phyloP scores from a whole-genome alignment of 92 coral and sea anemone species.

The Heteractis magnifica region DNA sequence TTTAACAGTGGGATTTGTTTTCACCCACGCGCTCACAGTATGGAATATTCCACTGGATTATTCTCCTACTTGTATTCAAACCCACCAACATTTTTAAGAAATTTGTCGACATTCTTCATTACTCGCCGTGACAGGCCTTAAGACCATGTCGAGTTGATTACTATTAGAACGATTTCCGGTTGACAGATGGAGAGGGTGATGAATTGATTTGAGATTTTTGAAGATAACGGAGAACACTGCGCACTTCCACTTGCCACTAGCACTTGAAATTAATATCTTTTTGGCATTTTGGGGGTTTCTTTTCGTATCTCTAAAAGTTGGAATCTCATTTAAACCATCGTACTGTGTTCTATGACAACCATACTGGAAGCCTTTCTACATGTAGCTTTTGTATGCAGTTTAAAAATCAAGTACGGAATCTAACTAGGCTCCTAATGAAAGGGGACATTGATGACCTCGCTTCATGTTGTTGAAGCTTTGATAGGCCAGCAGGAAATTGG shows the following conservation, averaged over 20 bases:
- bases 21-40: conserved; percentile 5
- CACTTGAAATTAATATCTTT: background rate
- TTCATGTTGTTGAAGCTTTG: background rate
- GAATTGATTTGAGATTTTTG: background rate
- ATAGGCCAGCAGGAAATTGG: background rate
- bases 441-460: background rate
- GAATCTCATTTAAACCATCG: background rate
- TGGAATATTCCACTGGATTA: background rate
- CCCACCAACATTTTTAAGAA: background rate
- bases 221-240: background rate
- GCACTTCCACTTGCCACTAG: background rate
- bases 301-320: background rate
- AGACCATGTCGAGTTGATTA: background rate
- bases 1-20: background rate
- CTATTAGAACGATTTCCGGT: background rate
- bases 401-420: background rate
- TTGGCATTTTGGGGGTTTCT: background rate
- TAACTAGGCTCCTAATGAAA: background rate
- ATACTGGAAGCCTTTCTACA: background rate
- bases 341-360: background rate
- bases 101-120: background rate
- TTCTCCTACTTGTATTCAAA: background rate
- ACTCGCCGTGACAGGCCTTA: background rate
- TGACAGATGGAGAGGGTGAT: conserved; percentile 5
- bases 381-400: background rate